Evolutionary conservation across 1,140 invertebrate species (phyloP), one percentile per base, ranked within the genome.

Genomic region (Cylas formicarius): DNA sequence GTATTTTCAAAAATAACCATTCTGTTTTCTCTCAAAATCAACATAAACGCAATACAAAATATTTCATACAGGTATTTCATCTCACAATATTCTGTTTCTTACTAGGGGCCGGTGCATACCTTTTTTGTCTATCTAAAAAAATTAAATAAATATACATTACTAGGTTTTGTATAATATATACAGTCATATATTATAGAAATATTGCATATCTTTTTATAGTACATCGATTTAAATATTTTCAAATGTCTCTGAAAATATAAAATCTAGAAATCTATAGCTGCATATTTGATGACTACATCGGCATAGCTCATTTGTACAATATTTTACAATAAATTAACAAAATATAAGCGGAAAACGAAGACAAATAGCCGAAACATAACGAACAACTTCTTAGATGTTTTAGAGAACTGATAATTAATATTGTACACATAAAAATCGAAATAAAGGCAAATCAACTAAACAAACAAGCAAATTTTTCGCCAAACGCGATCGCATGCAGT

Each of bases 191-290:
- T 54, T 33, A 24, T 33, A 52, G 58, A 59, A 57, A 61, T 57
- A 61, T 61, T 61, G 54, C 56, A 56, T 61, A 46, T 40, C 53
- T 61, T 33, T 18, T 19, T 33, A 43, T 43, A 43, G 27, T 58
- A 61, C 56, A 57, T 21, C 33, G 58, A 57, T 50, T 61, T 59
- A 52, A 52, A 57, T 59, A 59, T 55, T 56, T 53, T 56, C 57
- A 57, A 56, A 31, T 33, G 19, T 21, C 32, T 50, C 20, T 57
- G 57, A 61, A 61, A 61, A 57, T 59, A 59, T 37, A 42, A 55
- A 59, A 59, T 57, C 58, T 51, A 23, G n/a, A 20, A 31, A 16
- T 43, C 11, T 41, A 18, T 24, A 23, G 23, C 17, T 5, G 10
- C 17, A 43, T 17, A 37, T 19, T 7, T 29, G 10, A 18, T 10